phyloP scores from a whole-genome alignment of 2,797 vertebrate species.

The Anas georgica region DNA sequence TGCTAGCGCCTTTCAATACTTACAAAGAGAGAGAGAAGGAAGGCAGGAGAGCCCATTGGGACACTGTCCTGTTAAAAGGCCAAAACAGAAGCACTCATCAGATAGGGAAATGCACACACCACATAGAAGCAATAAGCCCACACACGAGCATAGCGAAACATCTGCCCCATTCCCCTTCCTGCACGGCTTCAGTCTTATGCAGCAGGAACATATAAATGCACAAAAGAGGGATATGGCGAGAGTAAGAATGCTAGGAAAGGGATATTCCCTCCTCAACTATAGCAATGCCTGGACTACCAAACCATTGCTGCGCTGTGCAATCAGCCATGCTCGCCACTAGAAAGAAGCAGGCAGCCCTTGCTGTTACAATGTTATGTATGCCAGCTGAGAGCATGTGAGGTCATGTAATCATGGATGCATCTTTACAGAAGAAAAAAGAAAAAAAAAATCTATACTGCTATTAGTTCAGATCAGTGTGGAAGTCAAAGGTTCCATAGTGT shows the following conservation, averaged over 20 bases:
- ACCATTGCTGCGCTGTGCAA: background rate
- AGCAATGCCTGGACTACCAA: background rate
- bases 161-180: slow-evolving; percentile 22
- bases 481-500: background rate
- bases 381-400: background rate
- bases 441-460: background rate
- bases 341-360: background rate
- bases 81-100: slow-evolving; percentile 83
- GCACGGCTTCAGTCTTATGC: slow-evolving; percentile 48
- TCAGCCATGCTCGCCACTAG: background rate
- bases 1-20: slow-evolving; percentile 87
- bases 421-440: background rate
- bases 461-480: background rate
- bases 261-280: slow-evolving; percentile 22
- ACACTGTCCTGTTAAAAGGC: slow-evolving; percentile 94
- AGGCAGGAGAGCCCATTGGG: slow-evolving; percentile 99
- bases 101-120: slow-evolving; percentile 67
- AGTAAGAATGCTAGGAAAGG: slow-evolving; percentile 50
- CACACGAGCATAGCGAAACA: slow-evolving; percentile 63
- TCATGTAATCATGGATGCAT: background rate
- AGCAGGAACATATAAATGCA: slow-evolving; percentile 56
- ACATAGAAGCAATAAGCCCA: slow-evolving; percentile 74
- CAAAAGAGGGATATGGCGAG: slow-evolving; percentile 35
- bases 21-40: slow-evolving; percentile 99
- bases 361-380: background rate